These are phyloP conservation scores for Hydraecia micacea DNA, from an alignment of 2,888 invertebrate species.

Conservation along the genomic window DNA sequence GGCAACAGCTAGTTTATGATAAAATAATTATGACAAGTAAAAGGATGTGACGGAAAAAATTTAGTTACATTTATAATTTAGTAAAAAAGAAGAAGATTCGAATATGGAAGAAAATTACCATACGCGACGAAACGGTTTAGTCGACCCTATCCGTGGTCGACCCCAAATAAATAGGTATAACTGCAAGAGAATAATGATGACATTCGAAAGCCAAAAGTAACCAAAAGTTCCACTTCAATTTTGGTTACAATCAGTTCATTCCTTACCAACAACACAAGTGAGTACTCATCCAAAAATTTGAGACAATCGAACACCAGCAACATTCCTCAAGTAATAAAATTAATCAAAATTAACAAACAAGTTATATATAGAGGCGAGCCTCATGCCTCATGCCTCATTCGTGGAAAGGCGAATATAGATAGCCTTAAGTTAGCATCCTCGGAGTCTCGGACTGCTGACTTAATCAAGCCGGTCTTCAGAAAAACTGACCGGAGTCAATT, in stretches of 20 bases:
- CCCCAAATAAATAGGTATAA: too few relatives aligned
- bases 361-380: constrained; percentile 29
- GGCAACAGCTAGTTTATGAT: too few relatives aligned
- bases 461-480: constrained; percentile 58
- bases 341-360: constrained; percentile 49
- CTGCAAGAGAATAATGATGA: background rate
- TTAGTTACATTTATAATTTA: background rate
- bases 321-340: constrained; percentile 28
- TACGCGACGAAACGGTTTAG: too few relatives aligned
- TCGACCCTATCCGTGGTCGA: too few relatives aligned
- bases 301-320: background rate
- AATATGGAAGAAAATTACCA: too few relatives aligned
- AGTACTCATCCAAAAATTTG: constrained; percentile 6
- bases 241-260: background rate
- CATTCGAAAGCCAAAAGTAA: background rate
- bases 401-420: constrained; percentile 49
- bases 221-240: background rate
- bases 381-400: constrained; percentile 28
- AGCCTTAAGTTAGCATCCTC: constrained; percentile 37
- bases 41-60: too few relatives aligned
- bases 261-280: background rate
- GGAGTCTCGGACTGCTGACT: constrained; percentile 47
- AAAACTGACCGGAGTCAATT: constrained; percentile 59
- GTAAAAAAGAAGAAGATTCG: too few relatives aligned
- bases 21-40: too few relatives aligned